A percentile compares a stretch with the other conserved stretches of the same genome.
Evolutionary conservation across 2,113 vertebrate genomes (phyloP).

Genomic region (Pungitius pungitius): DNA sequence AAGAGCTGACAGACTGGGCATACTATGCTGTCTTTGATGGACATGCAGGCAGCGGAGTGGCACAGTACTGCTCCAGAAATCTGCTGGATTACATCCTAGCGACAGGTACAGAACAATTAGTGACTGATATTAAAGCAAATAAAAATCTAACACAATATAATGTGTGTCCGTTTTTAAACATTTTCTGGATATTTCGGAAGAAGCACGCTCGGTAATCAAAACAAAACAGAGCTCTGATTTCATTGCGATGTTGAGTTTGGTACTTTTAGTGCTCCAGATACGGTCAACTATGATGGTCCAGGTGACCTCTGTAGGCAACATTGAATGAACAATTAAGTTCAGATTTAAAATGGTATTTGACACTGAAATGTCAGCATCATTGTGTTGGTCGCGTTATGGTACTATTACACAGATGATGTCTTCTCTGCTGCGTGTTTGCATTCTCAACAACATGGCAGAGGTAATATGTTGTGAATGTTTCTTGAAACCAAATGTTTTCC

Average conservation of each 20-base stretch:
- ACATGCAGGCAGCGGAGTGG: slow-evolving; percentile 81
- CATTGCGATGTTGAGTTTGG: background rate
- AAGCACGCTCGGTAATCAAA: background rate
- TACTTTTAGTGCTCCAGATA: background rate
- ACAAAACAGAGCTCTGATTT: background rate
- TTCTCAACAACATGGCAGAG: background rate
- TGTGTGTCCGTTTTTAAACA: background rate
- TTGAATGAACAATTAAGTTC: background rate
- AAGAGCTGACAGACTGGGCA: slow-evolving; percentile 76
- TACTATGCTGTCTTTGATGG: slow-evolving; percentile 85
- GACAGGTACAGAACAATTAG: slow-evolving; percentile 68
- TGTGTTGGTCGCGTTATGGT: background rate
- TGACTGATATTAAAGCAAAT: background rate
- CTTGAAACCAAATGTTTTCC: background rate
- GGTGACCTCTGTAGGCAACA: background rate
- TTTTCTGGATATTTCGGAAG: background rate
- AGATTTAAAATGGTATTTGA: background rate
- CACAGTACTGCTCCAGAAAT: slow-evolving; percentile 81
- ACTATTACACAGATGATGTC: background rate
- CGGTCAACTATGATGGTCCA: background rate
- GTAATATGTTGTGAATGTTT: background rate
- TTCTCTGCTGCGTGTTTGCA: background rate
- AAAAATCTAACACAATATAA: background rate
- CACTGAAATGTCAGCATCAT: background rate
- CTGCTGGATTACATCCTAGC: slow-evolving; percentile 80